Base-by-base conservation (phyloP, 2,113 vertebrate genomes). In the Heterotis niloticus region DNA sequence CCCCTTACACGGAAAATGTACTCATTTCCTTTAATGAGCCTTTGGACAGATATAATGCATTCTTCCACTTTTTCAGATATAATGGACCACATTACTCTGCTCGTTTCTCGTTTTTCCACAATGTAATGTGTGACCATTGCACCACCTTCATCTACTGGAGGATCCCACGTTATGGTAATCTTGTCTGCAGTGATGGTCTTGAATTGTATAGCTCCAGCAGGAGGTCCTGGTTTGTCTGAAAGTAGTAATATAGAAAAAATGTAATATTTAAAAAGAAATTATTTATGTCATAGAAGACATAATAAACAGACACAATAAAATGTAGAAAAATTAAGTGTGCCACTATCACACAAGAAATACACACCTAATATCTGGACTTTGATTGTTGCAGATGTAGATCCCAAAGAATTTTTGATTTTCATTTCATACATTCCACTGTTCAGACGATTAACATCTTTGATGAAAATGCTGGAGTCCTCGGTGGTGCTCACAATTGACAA, bases 1-100 rank as follows among this genome's bases (percentile, higher is more conserved):
- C 93, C 98, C 81, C 96, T 94, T 24, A 99, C 91, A 81, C 98
- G 95, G 93, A 99, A 99, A 79, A 98, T 84, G 70, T 99, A 99
- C 80, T 99, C 98, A 81, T 99, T 99, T 88, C 97, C 96, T 90
- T 94, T 95, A 84, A 99, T 98, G 54, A 99, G 91, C 88, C 98
- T 96, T 80, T 93, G 94, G 69, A 98, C 95, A 28, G 95, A 95
- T 65, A 97, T 66, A 11, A 95, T 94, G 82, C 95, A 96, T 13
- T 94, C 94, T 34, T 96, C 92, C 80, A 95, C 83, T 85, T 97
- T 96, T 90, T 99, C 98, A 77, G 95, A 95, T 78, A 99, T 90
- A 83, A 99, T 92, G 76, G 97, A 98, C 98, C 98, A 99, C 68
- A 98, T 94, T 16, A 99, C 88, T 0, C 98, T 92, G 85, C 96